These are phyloP conservation scores for Yponomeuta plumbellus DNA, from an alignment of 2,888 invertebrate genomes.

Conservation along the genomic window DNA sequence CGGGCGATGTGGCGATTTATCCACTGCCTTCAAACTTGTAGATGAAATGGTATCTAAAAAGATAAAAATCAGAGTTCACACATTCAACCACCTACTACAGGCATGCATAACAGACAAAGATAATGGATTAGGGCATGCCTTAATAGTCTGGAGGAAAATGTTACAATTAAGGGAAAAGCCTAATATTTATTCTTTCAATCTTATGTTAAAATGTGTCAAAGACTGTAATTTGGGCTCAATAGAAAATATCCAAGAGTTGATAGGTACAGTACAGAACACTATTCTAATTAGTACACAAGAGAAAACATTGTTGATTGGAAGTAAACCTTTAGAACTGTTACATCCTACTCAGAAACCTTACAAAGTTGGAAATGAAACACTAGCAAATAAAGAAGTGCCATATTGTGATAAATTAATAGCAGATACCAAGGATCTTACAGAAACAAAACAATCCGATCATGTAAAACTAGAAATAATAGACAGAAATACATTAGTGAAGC, in stretches of 20 bases:
- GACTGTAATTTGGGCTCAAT: conserved; percentile 88
- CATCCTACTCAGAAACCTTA: neutral
- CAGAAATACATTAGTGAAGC: conserved; percentile 15
- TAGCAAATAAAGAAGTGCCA: neutral
- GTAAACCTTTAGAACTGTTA: neutral
- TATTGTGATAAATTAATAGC: neutral
- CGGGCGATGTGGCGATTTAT: conserved; percentile 86
- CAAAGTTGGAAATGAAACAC: neutral
- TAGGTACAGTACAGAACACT: conserved; percentile 47
- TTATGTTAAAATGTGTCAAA: conserved; percentile 85
- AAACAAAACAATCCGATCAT: neutral
- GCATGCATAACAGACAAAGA: conserved; percentile 88
- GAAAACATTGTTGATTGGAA: neutral
- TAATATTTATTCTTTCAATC: conserved; percentile 85
- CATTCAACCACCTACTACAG: conserved; percentile 88
- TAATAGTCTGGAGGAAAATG: conserved; percentile 93
- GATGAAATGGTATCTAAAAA: conserved; percentile 87
- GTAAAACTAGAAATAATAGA: neutral
- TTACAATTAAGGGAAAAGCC: conserved; percentile 79
- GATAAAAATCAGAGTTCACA: conserved; percentile 78
- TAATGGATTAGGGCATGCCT: conserved; percentile 87
- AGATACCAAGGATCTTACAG: neutral
- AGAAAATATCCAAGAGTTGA: conserved; percentile 72
- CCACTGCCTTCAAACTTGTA: conserved; percentile 86
- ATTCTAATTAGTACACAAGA: conserved; percentile 23